phyloP scores from a whole-genome alignment of 2,888 invertebrate genomes.

The Netelia virgata region DNA sequence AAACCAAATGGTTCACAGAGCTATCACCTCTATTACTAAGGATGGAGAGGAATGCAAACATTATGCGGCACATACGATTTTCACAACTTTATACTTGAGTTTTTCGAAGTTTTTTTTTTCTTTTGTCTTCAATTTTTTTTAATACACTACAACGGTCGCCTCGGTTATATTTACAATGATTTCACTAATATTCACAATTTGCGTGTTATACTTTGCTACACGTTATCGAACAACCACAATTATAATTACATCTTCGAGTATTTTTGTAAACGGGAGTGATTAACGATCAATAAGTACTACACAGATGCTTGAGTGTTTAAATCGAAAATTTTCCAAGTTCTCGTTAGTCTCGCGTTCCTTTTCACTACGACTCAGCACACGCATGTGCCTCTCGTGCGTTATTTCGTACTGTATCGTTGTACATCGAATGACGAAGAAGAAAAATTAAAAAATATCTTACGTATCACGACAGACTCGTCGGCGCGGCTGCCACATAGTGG shows the following conservation, averaged over 20 bases:
- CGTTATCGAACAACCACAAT: conserved; percentile 15
- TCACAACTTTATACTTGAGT: conserved; percentile 14
- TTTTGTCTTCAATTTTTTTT: conserved; percentile 8
- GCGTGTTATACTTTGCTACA: conserved; percentile 32
- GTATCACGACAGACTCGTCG: conserved; percentile 13
- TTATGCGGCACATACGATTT: conserved; percentile 21
- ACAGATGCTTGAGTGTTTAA: too few species aligned
- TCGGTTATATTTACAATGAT: conserved; percentile 62
- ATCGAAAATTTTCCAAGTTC: not conserved
- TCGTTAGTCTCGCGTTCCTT: not conserved
- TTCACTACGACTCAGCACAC: not conserved
- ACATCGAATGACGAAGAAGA: not conserved
- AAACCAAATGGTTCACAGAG: too few species aligned
- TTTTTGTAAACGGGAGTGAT: not conserved
- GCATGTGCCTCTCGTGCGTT: not conserved
- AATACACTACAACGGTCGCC: conserved; percentile 36
- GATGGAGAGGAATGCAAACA: conserved; percentile 29
- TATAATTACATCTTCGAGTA: conserved; percentile 25
- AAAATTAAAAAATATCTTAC: not conserved
- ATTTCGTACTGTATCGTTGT: not conserved
- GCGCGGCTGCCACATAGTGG: conserved; percentile 64
- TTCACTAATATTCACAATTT: conserved; percentile 49
- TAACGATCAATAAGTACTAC: too few species aligned
- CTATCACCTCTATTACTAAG: too few species aligned
- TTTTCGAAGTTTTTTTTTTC: not conserved